Evolutionary conservation across 2,113 vertebrate genomes (phyloP).

Genomic region (Ceratotherium simum): DNA sequence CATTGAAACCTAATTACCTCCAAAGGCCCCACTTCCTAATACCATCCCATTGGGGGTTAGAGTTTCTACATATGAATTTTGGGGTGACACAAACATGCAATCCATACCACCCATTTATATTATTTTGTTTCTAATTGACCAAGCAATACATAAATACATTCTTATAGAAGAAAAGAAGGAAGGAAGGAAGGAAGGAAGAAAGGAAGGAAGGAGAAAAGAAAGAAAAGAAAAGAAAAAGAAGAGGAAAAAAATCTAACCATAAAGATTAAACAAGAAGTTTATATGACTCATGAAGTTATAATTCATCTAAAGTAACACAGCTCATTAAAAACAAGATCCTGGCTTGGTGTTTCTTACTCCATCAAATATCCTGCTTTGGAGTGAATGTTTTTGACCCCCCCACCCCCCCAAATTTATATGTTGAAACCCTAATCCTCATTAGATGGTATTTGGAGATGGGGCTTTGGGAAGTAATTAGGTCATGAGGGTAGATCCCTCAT

Average conservation of each 20-base stretch:
- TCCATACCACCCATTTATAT: background rate
- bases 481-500: too few relatives aligned
- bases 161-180: background rate
- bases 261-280: background rate
- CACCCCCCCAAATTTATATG: background rate
- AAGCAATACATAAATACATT: background rate
- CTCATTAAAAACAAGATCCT: background rate
- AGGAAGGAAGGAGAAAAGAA: too few relatives aligned
- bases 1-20: background rate
- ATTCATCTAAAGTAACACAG: background rate
- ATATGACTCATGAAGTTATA: background rate
- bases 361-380: background rate
- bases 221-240: background rate
- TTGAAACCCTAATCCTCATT: background rate
- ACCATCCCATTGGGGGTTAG: too few relatives aligned
- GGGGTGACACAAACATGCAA: background rate
- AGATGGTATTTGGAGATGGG: background rate
- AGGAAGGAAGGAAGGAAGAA: too few relatives aligned
- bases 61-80: too few relatives aligned
- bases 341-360: background rate
- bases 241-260: background rate
- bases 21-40: background rate
- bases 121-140: background rate
- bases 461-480: too few relatives aligned
- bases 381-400: background rate